Conservation (phyloP, 2,888 invertebrate genomes). For the Polydrusus pterygomalis region DNA sequence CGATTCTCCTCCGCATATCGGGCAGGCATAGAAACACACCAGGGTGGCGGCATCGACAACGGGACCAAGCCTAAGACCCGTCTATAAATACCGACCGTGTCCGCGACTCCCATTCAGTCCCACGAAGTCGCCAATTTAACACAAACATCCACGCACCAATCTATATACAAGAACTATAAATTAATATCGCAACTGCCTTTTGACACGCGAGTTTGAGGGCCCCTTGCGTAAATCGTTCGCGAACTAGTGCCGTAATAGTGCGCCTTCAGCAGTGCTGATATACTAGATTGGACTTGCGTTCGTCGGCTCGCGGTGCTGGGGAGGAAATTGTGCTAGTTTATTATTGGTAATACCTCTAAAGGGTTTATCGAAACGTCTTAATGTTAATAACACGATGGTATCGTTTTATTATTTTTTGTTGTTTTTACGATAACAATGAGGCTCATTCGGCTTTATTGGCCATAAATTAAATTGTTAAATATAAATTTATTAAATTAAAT, state of each 20-base stretch:
- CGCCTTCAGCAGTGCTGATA: slow-evolving; percentile 9
- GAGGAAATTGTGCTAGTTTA: slow-evolving; percentile 36
- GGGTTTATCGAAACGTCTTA: background rate
- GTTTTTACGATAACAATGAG: too few species aligned
- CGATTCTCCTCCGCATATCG: slow-evolving; percentile 30
- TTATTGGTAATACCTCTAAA: slow-evolving; percentile 24
- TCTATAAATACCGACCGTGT: slow-evolving; percentile 68
- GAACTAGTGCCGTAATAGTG: slow-evolving; percentile 22
- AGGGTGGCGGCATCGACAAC: slow-evolving; percentile 55
- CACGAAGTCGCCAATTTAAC: slow-evolving; percentile 59
- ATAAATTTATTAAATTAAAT: too few species aligned
- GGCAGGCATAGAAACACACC: slow-evolving; percentile 24
- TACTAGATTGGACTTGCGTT: slow-evolving; percentile 27
- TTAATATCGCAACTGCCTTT: slow-evolving; percentile 23
- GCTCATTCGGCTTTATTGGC: too few species aligned
- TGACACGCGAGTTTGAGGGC: slow-evolving; percentile 19
- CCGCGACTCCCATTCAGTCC: slow-evolving; percentile 66
- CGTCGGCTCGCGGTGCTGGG: background rate
- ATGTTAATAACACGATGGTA: slow-evolving; percentile 1
- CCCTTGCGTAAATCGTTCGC: slow-evolving; percentile 12
- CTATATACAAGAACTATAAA: slow-evolving; percentile 28
- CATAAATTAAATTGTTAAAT: too few species aligned
- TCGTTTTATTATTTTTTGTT: slow-evolving; percentile 4
- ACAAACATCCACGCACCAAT: slow-evolving; percentile 41
- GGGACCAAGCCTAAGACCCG: slow-evolving; percentile 67